phyloP scores from a whole-genome alignment of 2,888 invertebrate genomes.

The Epirrhoe alternata region DNA sequence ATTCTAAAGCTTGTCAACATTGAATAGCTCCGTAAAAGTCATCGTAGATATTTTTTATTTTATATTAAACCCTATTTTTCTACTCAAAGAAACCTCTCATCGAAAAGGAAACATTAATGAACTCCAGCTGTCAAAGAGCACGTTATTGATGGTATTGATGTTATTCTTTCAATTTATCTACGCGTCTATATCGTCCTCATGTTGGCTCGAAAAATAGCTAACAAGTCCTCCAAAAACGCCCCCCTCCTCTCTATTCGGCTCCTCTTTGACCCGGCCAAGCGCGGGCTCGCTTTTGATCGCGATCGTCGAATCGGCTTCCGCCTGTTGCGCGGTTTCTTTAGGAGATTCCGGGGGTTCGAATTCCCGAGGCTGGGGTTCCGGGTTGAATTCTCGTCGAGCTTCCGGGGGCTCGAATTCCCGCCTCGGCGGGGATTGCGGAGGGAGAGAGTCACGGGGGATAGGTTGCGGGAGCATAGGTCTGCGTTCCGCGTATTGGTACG shows the following conservation, averaged over 20 bases:
- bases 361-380: constrained; percentile 15
- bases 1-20: constrained; percentile 5
- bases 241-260: constrained; percentile 78
- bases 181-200: constrained; percentile 93
- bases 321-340: constrained; percentile 29
- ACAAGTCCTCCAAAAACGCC: constrained; percentile 96
- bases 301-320: constrained; percentile 33
- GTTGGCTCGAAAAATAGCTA: constrained; percentile 96
- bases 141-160: no score
- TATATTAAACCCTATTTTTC: constrained; percentile 5
- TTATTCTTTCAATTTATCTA: constrained; percentile 44
- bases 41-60: background rate
- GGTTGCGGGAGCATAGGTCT: constrained; percentile 30
- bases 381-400: constrained; percentile 34
- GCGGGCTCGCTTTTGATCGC: constrained; percentile 29
- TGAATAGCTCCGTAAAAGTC: constrained; percentile 3
- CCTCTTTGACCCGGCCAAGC: constrained; percentile 29
- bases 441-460: constrained; percentile 35
- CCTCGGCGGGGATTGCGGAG: constrained; percentile 32
- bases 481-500: constrained; percentile 44
- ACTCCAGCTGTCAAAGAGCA: constrained; percentile 8
- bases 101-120: background rate
- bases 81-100: constrained; percentile 2
- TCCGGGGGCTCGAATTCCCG: constrained; percentile 11
- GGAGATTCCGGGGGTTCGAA: constrained; percentile 25